Percentiles rank a stretch among this genome's conserved stretches.
phyloP scores from a whole-genome alignment of 2,888 invertebrate species.

The Drosophila melanosoma region DNA sequence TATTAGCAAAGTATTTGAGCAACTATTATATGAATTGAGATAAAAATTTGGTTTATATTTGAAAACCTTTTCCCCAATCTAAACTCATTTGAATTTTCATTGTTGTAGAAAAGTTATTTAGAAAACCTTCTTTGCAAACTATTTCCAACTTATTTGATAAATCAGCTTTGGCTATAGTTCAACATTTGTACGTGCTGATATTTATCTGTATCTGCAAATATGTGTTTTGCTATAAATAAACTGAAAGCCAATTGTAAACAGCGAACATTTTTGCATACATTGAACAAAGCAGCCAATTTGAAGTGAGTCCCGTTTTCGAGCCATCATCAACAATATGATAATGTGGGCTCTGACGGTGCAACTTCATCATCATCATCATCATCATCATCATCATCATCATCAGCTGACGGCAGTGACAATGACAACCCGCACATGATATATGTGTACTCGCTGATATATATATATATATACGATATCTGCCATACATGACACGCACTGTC shows the following conservation, averaged over 20 bases:
- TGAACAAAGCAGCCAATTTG: slow-evolving; percentile 17
- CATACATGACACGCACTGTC: slow-evolving; percentile 52
- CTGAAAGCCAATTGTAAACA: slow-evolving; percentile 4
- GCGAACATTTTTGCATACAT: slow-evolving; percentile 7
- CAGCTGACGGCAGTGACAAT: slow-evolving; percentile 24
- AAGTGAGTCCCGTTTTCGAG: not conserved
- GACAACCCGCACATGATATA: slow-evolving; percentile 25
- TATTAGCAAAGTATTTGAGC: not conserved
- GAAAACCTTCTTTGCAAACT: not conserved
- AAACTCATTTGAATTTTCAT: not conserved
- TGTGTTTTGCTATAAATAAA: slow-evolving; percentile 16
- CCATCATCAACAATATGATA: slow-evolving; percentile 36
- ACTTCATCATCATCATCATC: slow-evolving; percentile 21
- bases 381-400: not conserved
- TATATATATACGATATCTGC: slow-evolving; percentile 27
- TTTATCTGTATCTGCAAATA: slow-evolving; percentile 15
- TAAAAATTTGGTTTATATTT: not conserved
- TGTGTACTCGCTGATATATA: not conserved
- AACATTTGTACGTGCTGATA: slow-evolving; percentile 32
- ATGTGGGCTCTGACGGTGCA: slow-evolving; percentile 39
- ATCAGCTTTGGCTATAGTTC: not conserved
- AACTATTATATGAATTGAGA: no score
- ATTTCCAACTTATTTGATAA: not conserved
- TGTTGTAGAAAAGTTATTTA: not conserved
- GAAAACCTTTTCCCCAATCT: not conserved